These are phyloP conservation scores for Spheniscus humboldti DNA, from an alignment of 2,797 vertebrate species.

Conservation along the genomic window DNA sequence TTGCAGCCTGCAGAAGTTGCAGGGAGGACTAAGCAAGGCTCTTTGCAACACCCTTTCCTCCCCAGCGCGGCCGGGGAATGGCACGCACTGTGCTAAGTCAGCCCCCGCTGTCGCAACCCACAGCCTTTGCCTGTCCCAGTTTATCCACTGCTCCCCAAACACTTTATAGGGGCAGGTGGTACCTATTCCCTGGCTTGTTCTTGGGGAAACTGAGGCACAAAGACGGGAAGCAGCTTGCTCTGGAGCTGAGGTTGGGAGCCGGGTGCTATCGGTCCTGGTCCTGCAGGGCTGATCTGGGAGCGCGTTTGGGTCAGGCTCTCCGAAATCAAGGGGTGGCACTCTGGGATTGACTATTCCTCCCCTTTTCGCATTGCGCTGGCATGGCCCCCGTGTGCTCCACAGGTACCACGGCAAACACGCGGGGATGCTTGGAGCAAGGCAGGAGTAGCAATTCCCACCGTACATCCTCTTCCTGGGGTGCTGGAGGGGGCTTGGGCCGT, in stretches of 20 bases:
- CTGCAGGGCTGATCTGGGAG: not conserved
- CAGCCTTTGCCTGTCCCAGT: not conserved
- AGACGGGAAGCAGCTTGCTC: not conserved
- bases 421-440: not conserved
- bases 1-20: not conserved
- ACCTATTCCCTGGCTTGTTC: not conserved
- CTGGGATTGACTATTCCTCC: not conserved
- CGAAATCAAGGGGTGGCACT: not conserved
- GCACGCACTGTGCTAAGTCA: rapidly evolving
- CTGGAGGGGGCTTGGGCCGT: not conserved
- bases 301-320: rapidly evolving
- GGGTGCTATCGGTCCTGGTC: not conserved
- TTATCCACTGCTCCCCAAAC: not conserved
- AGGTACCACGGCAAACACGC: rapidly evolving
- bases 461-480: not conserved
- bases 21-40: not conserved
- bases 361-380: not conserved
- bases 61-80: rapidly evolving
- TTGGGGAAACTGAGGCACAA: not conserved
- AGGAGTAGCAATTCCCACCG: not conserved
- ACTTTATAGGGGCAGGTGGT: not conserved
- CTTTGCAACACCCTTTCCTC: not conserved
- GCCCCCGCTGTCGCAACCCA: not conserved
- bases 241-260: no score
- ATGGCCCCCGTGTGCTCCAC: rapidly evolving